Conservation (phyloP, 2,888 invertebrate genomes). For the Silvanus unidentatus region DNA sequence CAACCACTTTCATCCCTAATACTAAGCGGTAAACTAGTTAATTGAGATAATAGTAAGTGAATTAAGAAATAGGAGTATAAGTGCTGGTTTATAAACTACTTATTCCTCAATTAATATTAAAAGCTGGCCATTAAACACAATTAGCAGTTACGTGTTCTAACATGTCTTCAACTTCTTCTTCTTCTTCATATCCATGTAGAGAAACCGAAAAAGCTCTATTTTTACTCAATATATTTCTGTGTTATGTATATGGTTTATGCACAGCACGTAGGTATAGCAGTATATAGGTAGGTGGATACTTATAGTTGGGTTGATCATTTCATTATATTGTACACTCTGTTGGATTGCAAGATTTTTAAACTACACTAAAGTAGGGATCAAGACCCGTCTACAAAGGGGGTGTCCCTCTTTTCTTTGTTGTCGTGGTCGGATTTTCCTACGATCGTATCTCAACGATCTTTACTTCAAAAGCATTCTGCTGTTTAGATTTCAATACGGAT, state of each 20-base stretch:
- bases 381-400: slow-evolving; percentile 26
- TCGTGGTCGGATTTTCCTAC: slow-evolving; percentile 28
- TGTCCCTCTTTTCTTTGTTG: slow-evolving; percentile 28
- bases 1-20: background rate
- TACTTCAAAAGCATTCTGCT: slow-evolving; percentile 32
- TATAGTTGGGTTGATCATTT: slow-evolving; percentile 41
- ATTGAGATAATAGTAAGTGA: slow-evolving; percentile 31
- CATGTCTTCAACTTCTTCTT: too few species aligned
- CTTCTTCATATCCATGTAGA: too few species aligned
- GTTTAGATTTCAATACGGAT: slow-evolving; percentile 32
- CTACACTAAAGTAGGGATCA: slow-evolving; percentile 32
- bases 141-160: too few species aligned
- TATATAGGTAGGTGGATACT: too few species aligned
- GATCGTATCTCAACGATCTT: slow-evolving; percentile 30
- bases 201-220: too few species aligned
- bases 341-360: slow-evolving; percentile 26
- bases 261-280: too few species aligned
- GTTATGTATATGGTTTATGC: too few species aligned
- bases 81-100: slow-evolving; percentile 27
- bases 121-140: slow-evolving; percentile 37
- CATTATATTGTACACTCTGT: slow-evolving; percentile 34
- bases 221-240: too few species aligned
- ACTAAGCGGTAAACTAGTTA: slow-evolving; percentile 28
- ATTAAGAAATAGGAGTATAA: slow-evolving; percentile 30
- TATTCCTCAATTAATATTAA: slow-evolving; percentile 37